These are phyloP conservation scores for Toxotes jaculatrix DNA, from an alignment of 2,113 vertebrate genomes.

Conservation along the genomic window DNA sequence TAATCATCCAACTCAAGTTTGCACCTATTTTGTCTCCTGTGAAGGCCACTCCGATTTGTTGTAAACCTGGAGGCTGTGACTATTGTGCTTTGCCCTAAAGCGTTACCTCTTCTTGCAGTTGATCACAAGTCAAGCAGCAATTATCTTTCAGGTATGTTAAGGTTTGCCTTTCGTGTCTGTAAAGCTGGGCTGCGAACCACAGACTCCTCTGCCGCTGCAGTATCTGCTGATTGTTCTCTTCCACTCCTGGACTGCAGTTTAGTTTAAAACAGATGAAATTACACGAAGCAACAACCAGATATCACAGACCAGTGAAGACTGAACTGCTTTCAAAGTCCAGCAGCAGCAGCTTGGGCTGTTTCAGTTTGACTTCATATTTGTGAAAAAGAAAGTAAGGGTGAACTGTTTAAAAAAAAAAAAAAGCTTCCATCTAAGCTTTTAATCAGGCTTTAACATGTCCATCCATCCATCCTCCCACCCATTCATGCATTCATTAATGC, in stretches of 20 bases:
- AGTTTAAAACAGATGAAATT: conserved; percentile 35
- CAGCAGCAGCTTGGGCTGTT: conserved; percentile 60
- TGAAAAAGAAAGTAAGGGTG: conserved; percentile 35
- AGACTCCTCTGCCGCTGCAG: conserved; percentile 45
- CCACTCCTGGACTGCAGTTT: conserved; percentile 66
- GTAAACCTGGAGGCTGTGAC: conserved; percentile 58
- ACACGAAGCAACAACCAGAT: conserved; percentile 26
- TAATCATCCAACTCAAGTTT: conserved; percentile 1
- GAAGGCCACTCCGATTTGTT: conserved; percentile 45
- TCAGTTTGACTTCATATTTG: conserved; percentile 23
- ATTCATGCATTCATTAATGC: conserved; percentile 4
- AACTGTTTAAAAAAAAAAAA: conserved; percentile 22
- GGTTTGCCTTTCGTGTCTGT: conserved; percentile 59
- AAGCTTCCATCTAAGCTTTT: conserved; percentile 37
- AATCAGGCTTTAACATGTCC: conserved; percentile 31
- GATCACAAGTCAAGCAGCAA: conserved; percentile 75
- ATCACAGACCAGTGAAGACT: conserved; percentile 45
- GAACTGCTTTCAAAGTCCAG: conserved; percentile 63
- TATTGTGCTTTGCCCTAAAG: conserved; percentile 74
- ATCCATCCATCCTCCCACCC: conserved; percentile 24
- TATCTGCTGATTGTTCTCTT: conserved; percentile 65
- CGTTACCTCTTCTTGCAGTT: conserved; percentile 84
- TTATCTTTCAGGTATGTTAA: conserved; percentile 85
- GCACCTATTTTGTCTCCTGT: conserved; percentile 46
- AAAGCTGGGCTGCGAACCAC: conserved; percentile 64